Base-by-base conservation (phyloP, 2,113 vertebrate genomes). In the Platichthys flesus region DNA sequence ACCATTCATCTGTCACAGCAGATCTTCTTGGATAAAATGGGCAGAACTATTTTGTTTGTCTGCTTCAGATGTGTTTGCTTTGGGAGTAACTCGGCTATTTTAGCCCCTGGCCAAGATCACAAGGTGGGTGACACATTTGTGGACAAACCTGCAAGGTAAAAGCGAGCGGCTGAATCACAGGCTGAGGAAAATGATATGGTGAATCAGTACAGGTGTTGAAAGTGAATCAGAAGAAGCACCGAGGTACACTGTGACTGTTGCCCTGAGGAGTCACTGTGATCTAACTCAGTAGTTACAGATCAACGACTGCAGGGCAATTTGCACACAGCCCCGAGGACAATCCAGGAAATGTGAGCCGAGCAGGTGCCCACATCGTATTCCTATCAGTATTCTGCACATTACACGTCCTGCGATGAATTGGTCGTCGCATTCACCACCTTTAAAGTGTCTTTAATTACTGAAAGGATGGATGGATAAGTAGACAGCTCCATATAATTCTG, bases 111-210 rank as follows among this genome's bases (percentile, higher is more conserved):
- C 76, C 60, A 58, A 56, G 55, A 63, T 74, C 84, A 79, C 64
- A 74, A 73, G 85, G 79, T 71, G 78, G 63, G 60, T 85, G 77
- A 82, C 64, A 83, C 69, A 69, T 85, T 56, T 45, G 14, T 40
- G 49, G 56, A 72, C 69, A 88, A 67, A 69, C 78, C 82, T 81
- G 79, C 86, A 78, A 79, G 28, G 74, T 66, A n/a, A 69, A 66
- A 65, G 68, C 55, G 26, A 73, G 68, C 81, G 51, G 86, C 70
- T 71, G 76, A 86, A 87, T 89, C 85, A 83, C 26, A 40, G 62
- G 21, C 60, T 52, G 28, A 65, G 42, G 64, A 64, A 28, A 14
- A 47, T 61, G 8, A 74, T 65, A 64, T 21, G 37, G 71, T 69
- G 70, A 79, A 83, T 87, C 82, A 76, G 71, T 60, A 61, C 65